Conservation (phyloP, 2,797 vertebrate species). For the Artibeus jamaicensis region DNA sequence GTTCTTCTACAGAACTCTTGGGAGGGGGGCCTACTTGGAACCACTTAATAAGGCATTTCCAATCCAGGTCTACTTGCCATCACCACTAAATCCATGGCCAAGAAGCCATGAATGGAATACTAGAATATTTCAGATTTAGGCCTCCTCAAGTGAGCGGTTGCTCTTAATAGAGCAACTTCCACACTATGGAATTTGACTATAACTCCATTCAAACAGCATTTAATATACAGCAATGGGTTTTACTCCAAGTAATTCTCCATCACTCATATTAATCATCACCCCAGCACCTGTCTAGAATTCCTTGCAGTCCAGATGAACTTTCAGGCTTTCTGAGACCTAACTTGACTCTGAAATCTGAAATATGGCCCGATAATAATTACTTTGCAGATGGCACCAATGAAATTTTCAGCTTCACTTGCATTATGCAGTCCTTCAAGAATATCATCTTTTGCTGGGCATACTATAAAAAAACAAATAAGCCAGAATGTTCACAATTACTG, state of each 20-base stretch:
- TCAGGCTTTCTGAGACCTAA: not conserved
- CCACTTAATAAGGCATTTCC: not conserved
- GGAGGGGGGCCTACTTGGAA: not conserved
- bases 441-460: not conserved
- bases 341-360: not conserved
- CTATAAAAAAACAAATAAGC: not conserved
- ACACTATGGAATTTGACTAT: not conserved
- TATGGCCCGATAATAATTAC: not conserved
- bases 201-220: not conserved
- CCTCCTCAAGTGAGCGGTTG: not conserved
- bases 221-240: slow-evolving; percentile 1
- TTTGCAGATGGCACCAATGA: not conserved
- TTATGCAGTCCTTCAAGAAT: not conserved
- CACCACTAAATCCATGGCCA: not conserved
- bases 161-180: not conserved
- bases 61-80: not conserved
- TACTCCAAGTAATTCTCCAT: not conserved
- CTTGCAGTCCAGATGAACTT: not conserved
- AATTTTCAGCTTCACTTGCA: not conserved
- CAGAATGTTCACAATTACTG: not conserved
- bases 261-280: not conserved
- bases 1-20: not conserved
- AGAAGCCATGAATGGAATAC: not conserved
- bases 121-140: not conserved
- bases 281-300: not conserved